phyloP scores from a whole-genome alignment of 2,797 vertebrate genomes.

The Liparis tanakae region DNA sequence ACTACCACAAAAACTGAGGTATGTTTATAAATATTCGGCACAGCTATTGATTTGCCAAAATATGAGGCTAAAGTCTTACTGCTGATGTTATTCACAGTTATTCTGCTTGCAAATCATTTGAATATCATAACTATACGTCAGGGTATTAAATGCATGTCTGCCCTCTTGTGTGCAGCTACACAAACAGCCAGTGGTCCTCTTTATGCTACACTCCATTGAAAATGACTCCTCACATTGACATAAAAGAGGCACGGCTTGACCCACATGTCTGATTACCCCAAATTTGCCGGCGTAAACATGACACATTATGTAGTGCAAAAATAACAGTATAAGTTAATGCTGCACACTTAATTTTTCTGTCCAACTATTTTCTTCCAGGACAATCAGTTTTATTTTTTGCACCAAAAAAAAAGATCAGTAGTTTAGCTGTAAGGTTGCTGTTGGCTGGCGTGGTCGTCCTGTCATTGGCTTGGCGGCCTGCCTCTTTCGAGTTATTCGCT shows the following conservation, averaged over 20 bases:
- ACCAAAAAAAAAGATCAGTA: conserved; percentile 28
- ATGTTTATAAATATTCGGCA: conserved; percentile 60
- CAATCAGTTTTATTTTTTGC: conserved; percentile 38
- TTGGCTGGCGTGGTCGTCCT: conserved; percentile 65
- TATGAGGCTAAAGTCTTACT: neutral
- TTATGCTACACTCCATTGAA: conserved; percentile 67
- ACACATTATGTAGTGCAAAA: conserved; percentile 35
- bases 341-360: conserved; percentile 13
- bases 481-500: conserved; percentile 56
- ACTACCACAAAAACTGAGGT: conserved; percentile 93
- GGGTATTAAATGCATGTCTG: conserved; percentile 31
- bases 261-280: conserved; percentile 49
- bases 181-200: conserved; percentile 72
- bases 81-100: neutral
- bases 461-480: conserved; percentile 61
- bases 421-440: conserved; percentile 55
- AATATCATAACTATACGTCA: conserved; percentile 33
- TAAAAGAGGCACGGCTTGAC: conserved; percentile 68
- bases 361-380: conserved; percentile 37
- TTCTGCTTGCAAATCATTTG: conserved; percentile 18
- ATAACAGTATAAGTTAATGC: conserved; percentile 23
- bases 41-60: conserved; percentile 41
- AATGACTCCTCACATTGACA: conserved; percentile 69
- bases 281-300: conserved; percentile 39
- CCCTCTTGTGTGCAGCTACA: conserved; percentile 66